phyloP scores from a whole-genome alignment of 2,113 vertebrate species.

The Protobothrops flavoviridis region DNA sequence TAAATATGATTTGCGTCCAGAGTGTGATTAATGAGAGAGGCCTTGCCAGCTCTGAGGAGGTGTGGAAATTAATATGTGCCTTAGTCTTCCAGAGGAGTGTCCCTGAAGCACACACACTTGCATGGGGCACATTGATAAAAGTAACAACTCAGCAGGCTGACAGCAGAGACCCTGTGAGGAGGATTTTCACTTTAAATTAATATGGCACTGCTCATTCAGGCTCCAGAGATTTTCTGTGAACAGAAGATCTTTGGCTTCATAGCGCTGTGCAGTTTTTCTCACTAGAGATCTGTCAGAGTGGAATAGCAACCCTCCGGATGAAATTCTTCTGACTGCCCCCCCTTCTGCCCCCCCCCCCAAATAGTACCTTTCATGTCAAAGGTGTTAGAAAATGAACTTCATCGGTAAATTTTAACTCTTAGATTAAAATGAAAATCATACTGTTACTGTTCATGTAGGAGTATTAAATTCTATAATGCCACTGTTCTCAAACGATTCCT shows the following conservation, averaged over 20 bases:
- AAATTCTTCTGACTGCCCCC: background rate
- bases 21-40: background rate
- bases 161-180: constrained; percentile 21
- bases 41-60: background rate
- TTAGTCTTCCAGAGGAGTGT: constrained; percentile 20
- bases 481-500: background rate
- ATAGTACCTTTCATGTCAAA: background rate
- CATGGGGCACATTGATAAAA: constrained; percentile 24
- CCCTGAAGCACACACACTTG: background rate
- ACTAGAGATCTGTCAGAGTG: background rate
- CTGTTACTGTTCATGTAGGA: background rate
- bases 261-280: background rate
- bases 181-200: constrained; percentile 12
- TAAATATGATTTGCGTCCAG: background rate
- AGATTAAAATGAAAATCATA: background rate
- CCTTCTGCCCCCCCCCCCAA: background rate
- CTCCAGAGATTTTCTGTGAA: background rate
- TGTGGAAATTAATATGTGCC: constrained; percentile 10
- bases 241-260: background rate
- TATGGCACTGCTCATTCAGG: background rate
- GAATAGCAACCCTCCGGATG: background rate
- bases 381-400: background rate
- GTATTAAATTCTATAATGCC: background rate
- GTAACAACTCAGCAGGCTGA: background rate
- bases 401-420: background rate